Evolutionary conservation across 92 coral and sea anemone species (phyloP).

Genomic region (Diadumene lineata): DNA sequence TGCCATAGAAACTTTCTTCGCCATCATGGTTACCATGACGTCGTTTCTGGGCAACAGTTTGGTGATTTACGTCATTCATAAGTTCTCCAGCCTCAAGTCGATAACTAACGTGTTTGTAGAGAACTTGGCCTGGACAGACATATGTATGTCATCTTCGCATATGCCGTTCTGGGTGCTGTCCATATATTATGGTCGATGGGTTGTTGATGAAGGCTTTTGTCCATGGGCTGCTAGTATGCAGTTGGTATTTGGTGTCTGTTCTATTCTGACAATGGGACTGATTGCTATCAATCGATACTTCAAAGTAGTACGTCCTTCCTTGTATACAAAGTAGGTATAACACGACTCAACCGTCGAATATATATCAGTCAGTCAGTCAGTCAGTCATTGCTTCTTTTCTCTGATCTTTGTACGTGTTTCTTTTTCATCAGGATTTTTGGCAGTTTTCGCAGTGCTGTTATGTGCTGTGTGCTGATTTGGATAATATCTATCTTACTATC

Average conservation of each 20-base stretch:
- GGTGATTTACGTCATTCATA: slow-evolving; percentile 55
- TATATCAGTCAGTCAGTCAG: too few species aligned
- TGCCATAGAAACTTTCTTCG: slow-evolving; percentile 38
- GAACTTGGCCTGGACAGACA: slow-evolving; percentile 62
- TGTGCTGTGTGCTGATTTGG: too few species aligned
- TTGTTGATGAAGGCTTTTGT: slow-evolving; percentile 28
- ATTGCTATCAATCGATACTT: slow-evolving; percentile 58
- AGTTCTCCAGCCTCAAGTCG: slow-evolving; percentile 40
- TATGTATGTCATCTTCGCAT: slow-evolving; percentile 41
- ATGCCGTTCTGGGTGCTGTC: slow-evolving; percentile 67
- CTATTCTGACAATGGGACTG: slow-evolving; percentile 56
- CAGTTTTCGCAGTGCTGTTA: too few species aligned
- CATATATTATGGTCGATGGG: slow-evolving; percentile 44
- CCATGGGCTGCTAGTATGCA: slow-evolving; percentile 34
- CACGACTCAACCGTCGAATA: too few species aligned
- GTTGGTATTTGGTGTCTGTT: slow-evolving; percentile 38
- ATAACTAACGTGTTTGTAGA: slow-evolving; percentile 53
- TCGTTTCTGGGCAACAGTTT: slow-evolving; percentile 44
- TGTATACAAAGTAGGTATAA: slow-evolving; percentile 40
- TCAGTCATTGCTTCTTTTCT: too few species aligned
- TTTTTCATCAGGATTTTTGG: too few species aligned
- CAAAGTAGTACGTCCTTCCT: slow-evolving; percentile 41
- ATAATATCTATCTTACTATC: too few species aligned
- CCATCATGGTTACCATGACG: slow-evolving; percentile 30
- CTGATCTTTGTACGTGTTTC: too few species aligned